Evolutionary conservation across 1,140 invertebrate genomes (phyloP).

Genomic region (Drosophila baimaii): DNA sequence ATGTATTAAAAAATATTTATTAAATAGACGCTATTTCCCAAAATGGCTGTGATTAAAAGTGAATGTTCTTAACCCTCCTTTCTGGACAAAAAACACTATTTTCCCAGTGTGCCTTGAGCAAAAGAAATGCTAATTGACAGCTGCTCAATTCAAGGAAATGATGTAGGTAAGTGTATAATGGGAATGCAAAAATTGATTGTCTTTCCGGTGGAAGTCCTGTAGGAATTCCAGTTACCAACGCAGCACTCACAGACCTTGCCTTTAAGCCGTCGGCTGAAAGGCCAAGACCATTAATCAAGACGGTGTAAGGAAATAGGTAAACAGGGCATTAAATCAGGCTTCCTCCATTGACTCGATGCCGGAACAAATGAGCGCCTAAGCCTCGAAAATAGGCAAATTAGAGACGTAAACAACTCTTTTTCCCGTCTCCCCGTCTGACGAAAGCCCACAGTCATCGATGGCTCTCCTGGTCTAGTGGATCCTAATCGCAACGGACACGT

Average conservation of each 20-base stretch:
- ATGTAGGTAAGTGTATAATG: constrained; percentile 25
- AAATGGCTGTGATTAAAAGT: too few species aligned
- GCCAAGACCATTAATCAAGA: constrained; percentile 52
- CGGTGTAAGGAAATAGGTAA: constrained; percentile 51
- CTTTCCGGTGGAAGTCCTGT: constrained; percentile 27
- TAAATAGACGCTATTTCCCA: background rate
- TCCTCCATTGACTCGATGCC: constrained; percentile 17
- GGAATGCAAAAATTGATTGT: constrained; percentile 47
- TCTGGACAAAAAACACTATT: too few species aligned
- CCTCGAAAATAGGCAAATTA: constrained; percentile 70
- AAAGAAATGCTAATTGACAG: constrained; percentile 46
- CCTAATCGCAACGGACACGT: constrained; percentile 54
- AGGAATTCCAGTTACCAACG: constrained; percentile 17
- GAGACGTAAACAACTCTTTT: constrained; percentile 68
- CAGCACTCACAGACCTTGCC: background rate
- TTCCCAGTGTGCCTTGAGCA: background rate
- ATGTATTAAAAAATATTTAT: background rate
- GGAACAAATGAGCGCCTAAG: constrained; percentile 68
- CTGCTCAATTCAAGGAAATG: constrained; percentile 48
- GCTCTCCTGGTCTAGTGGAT: constrained; percentile 28
- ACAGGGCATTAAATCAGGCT: constrained; percentile 61
- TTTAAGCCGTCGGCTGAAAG: constrained; percentile 20
- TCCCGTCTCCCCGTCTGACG: constrained; percentile 18
- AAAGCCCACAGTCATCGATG: constrained; percentile 56
- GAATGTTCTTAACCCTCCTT: too few species aligned